phyloP scores from a whole-genome alignment of 2,113 vertebrate species.

The Erythrocercus mccallii region DNA sequence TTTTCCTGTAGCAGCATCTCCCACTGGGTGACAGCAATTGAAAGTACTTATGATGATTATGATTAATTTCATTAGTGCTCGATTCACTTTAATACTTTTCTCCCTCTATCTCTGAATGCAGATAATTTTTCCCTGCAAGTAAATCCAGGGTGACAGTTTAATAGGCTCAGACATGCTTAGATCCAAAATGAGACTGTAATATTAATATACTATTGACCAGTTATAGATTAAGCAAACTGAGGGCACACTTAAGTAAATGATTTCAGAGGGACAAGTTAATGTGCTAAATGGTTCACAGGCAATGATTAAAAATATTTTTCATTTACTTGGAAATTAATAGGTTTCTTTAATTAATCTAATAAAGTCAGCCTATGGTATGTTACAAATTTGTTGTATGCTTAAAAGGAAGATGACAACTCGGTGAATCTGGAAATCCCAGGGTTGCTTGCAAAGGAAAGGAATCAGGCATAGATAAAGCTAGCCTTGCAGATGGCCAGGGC shows the following conservation, averaged over 20 bases:
- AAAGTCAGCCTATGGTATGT: conserved; percentile 18
- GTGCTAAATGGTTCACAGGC: conserved; percentile 57
- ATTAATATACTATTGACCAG: conserved; percentile 82
- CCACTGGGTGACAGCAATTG: conserved; percentile 62
- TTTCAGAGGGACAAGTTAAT: conserved; percentile 64
- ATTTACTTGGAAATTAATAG: conserved; percentile 71
- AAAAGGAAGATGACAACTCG: conserved; percentile 7
- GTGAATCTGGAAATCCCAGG: conserved; percentile 2
- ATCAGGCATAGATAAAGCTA: neutral
- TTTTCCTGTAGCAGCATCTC: conserved; percentile 52
- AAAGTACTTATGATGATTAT: conserved; percentile 59
- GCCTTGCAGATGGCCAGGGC: neutral
- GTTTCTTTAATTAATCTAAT: conserved; percentile 68
- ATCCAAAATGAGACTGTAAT: conserved; percentile 74
- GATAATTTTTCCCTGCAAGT: conserved; percentile 69
- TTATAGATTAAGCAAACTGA: conserved; percentile 70
- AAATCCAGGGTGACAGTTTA: conserved; percentile 84
- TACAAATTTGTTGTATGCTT: neutral
- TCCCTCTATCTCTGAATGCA: conserved; percentile 63
- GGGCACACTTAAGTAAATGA: conserved; percentile 65
- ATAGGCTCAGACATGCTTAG: conserved; percentile 77
- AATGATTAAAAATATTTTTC: conserved; percentile 67
- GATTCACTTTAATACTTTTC: conserved; percentile 68
- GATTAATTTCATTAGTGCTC: conserved; percentile 76
- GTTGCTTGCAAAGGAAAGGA: neutral